phyloP scores from a whole-genome alignment of 2,888 invertebrate genomes.

The Dynastes tityus region DNA sequence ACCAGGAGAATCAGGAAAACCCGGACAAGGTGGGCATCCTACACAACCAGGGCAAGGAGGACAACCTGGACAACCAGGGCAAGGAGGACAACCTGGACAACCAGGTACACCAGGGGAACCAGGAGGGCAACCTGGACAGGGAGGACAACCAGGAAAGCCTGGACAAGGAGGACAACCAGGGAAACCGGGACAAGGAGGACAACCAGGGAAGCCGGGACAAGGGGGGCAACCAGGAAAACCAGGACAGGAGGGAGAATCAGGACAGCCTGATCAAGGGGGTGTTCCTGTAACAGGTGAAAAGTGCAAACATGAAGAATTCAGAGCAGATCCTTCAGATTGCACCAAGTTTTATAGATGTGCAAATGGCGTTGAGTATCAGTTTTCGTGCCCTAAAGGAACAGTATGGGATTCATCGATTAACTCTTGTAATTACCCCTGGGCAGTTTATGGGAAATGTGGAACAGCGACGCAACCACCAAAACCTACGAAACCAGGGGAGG shows the following conservation, averaged over 20 bases:
- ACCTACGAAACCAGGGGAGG: conserved; percentile 70
- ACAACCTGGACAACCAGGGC: no score
- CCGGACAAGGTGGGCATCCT: neutral
- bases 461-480: conserved; percentile 66
- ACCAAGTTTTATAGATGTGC: conserved; percentile 86
- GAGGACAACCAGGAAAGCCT: conserved; percentile 8
- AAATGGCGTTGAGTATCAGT: conserved; percentile 76
- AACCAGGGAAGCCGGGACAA: conserved; percentile 48
- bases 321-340: conserved; percentile 79
- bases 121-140: conserved; percentile 62
- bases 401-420: conserved; percentile 81
- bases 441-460: conserved; percentile 72
- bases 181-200: conserved; percentile 48
- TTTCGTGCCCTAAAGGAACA: conserved; percentile 83
- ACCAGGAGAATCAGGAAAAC: conserved; percentile 49
- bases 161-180: conserved; percentile 71
- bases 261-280: no score
- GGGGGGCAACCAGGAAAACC: no score
- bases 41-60: no score
- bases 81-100: no score
- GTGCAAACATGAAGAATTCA: conserved; percentile 76
- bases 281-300: neutral
- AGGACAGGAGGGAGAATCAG: no score
- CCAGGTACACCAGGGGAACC: conserved; percentile 74
- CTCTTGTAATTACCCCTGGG: conserved; percentile 82